These are phyloP conservation scores for Athene cunicularia DNA, from an alignment of 2,113 vertebrate genomes.

Conservation along the genomic window DNA sequence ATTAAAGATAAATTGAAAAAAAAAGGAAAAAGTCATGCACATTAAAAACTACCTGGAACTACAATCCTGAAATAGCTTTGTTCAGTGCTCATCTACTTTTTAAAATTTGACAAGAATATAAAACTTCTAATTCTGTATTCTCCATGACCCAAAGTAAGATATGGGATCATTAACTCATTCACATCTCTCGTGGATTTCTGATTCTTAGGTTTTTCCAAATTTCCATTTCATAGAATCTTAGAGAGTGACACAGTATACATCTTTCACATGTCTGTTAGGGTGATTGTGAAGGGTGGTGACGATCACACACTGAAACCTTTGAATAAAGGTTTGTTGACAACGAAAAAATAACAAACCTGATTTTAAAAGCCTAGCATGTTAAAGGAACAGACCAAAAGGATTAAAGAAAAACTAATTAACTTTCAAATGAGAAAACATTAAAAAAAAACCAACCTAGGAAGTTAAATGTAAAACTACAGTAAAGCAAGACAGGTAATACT, in stretches of 20 bases:
- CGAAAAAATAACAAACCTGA: not conserved
- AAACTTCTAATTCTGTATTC: not conserved
- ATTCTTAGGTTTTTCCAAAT: not conserved
- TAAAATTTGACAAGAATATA: not conserved
- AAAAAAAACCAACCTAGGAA: not conserved
- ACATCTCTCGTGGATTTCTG: not conserved
- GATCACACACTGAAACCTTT: rapidly evolving
- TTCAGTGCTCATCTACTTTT: not conserved
- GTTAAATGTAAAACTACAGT: not conserved
- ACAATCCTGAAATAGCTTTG: not conserved
- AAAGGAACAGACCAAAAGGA: not conserved
- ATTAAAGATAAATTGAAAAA: not conserved
- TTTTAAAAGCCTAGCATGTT: not conserved
- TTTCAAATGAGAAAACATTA: not conserved
- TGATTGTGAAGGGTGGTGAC: not conserved
- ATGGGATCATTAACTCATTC: not conserved
- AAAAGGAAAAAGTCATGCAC: not conserved
- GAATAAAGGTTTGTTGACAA: not conserved
- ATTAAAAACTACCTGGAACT: not conserved
- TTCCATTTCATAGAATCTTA: not conserved
- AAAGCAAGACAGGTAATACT: not conserved
- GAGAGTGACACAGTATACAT: not conserved
- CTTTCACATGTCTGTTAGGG: not conserved
- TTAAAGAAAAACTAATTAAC: not conserved
- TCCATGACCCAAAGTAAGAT: not conserved